These are phyloP conservation scores for Dasypus novemcinctus DNA, from an alignment of 2,113 vertebrate species.

Conservation along the genomic window DNA sequence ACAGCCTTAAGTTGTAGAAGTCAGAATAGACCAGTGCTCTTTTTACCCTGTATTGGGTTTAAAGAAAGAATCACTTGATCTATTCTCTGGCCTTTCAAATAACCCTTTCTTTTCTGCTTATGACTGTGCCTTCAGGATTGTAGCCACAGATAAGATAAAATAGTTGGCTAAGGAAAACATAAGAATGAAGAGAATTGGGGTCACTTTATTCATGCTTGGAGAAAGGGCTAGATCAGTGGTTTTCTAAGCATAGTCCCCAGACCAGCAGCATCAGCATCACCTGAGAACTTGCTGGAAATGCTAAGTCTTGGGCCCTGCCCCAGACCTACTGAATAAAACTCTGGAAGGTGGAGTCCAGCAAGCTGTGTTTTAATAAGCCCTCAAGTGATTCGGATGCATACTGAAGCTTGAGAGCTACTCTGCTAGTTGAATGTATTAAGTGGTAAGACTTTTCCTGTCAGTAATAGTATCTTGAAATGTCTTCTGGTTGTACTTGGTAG, in stretches of 20 bases:
- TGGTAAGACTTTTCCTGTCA: not conserved
- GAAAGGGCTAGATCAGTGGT: not conserved
- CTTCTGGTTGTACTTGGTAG: not conserved
- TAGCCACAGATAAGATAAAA: not conserved
- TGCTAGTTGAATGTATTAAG: constrained; percentile 5
- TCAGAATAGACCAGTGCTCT: constrained; percentile 41
- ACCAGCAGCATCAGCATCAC: not conserved
- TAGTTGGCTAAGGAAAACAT: not conserved
- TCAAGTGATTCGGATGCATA: not conserved
- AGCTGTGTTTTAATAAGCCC: not conserved
- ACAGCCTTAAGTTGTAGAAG: not conserved
- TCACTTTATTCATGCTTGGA: not conserved
- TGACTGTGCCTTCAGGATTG: not conserved
- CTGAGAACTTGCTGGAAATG: not conserved
- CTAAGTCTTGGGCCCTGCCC: not conserved
- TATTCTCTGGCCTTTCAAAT: constrained; percentile 30
- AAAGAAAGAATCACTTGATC: not conserved
- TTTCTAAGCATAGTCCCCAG: not conserved
- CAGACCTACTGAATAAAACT: constrained; percentile 8
- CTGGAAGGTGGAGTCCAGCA: not conserved
- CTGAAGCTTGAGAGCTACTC: not conserved
- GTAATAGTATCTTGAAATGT: not conserved
- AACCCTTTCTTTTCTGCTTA: not conserved
- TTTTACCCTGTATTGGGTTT: not conserved
- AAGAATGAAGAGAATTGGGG: not conserved